phyloP scores from a whole-genome alignment of 2,888 invertebrate species.

The Crematogaster levior region DNA sequence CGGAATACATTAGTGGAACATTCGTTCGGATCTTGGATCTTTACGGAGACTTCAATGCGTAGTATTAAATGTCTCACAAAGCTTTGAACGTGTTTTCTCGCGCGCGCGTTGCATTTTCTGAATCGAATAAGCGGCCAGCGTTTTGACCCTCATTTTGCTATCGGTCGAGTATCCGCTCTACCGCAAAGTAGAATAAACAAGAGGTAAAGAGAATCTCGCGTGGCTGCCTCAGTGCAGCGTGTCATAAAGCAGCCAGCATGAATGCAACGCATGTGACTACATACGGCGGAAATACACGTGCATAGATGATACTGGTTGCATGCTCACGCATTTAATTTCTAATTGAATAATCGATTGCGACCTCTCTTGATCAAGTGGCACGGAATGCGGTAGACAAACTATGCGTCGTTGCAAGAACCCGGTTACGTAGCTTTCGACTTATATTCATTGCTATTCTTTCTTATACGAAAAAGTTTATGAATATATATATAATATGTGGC shows the following conservation, averaged over 20 bases:
- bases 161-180: constrained; percentile 19
- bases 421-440: constrained; percentile 51
- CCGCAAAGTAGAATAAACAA: constrained; percentile 42
- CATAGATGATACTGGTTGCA: constrained; percentile 22
- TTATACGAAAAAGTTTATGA: background rate
- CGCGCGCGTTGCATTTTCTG: background rate
- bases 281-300: constrained; percentile 2
- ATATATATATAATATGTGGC: too few species aligned
- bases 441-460: constrained; percentile 1
- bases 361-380: constrained; percentile 66
- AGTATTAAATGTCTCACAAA: background rate
- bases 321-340: constrained; percentile 60
- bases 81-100: background rate
- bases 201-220: constrained; percentile 19
- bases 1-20: background rate
- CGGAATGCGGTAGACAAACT: constrained; percentile 64
- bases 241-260: background rate
- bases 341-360: constrained; percentile 69
- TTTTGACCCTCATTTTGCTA: constrained; percentile 13
- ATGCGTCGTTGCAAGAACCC: constrained; percentile 55
- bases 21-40: background rate
- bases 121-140: background rate
- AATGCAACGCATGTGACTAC: constrained; percentile 13
- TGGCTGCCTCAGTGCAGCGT: background rate
- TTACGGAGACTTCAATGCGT: constrained; percentile 28